phyloP scores from a whole-genome alignment of 2,797 vertebrate genomes.

The Liasis olivaceus region DNA sequence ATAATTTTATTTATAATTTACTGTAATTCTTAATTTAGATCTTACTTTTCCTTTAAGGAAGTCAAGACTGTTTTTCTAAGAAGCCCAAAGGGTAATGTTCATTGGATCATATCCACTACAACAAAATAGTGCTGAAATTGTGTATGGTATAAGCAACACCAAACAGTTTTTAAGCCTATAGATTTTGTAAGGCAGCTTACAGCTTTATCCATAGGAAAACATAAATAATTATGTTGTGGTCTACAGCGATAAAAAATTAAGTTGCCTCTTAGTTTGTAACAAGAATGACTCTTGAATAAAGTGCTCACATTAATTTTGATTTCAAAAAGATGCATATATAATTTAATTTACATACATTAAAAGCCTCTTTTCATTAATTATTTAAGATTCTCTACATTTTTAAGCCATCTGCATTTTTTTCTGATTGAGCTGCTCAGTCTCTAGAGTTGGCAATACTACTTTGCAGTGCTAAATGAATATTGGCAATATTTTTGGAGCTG shows the following conservation, averaged over 20 bases:
- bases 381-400: slow-evolving; percentile 61
- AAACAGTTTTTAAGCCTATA: neutral
- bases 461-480: slow-evolving; percentile 39
- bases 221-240: slow-evolving; percentile 51
- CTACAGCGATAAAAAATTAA: slow-evolving; percentile 58
- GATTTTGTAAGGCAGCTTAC: neutral
- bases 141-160: neutral
- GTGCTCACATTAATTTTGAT: slow-evolving; percentile 62
- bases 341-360: slow-evolving; percentile 74
- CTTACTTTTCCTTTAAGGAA: neutral
- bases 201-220: slow-evolving; percentile 36
- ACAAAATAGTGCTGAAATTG: neutral
- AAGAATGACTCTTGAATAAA: slow-evolving; percentile 55
- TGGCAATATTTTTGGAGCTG: slow-evolving; percentile 59
- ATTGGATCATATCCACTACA: neutral
- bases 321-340: slow-evolving; percentile 66
- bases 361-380: slow-evolving; percentile 66
- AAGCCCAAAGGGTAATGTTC: neutral
- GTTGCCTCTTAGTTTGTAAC: slow-evolving; percentile 52
- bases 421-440: slow-evolving; percentile 59
- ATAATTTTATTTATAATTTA: neutral
- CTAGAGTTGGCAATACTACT: slow-evolving; percentile 44
- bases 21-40: neutral
- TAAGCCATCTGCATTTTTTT: slow-evolving; percentile 50
- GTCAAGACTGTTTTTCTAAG: neutral